A percentile compares a stretch with the other conserved stretches of the same genome.
Evolutionary conservation across 2,113 vertebrate genomes (phyloP).

Genomic region (Taxidea taxus): DNA sequence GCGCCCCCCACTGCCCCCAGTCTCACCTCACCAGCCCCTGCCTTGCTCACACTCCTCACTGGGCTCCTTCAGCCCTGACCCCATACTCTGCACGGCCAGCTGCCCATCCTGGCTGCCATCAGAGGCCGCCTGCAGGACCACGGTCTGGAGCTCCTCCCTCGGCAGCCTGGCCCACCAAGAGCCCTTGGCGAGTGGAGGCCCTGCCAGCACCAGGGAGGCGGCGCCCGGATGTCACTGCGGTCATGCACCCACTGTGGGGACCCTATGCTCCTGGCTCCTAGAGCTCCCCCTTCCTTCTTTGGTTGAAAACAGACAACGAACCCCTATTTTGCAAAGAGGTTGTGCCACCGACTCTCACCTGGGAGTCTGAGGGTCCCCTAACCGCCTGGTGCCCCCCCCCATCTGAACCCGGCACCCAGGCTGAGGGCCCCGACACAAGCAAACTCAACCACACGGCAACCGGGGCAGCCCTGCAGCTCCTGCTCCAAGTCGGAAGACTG

Average conservation of each 20-base stretch:
- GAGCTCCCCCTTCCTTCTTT: not conserved
- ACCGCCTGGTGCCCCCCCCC: not conserved
- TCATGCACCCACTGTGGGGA: not conserved
- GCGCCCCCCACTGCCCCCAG: not conserved
- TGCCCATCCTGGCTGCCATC: not conserved
- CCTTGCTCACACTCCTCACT: not conserved
- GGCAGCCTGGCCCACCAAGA: not conserved
- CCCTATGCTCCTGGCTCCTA: too few relatives aligned
- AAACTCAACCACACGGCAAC: not conserved
- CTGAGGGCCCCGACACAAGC: not conserved
- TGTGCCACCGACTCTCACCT: not conserved
- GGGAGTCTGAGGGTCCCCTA: not conserved
- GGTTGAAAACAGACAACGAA: not conserved
- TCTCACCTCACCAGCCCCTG: not conserved
- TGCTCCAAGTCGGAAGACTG: not conserved
- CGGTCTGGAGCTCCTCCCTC: not conserved
- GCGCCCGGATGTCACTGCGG: not conserved
- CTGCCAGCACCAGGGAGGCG: too few relatives aligned
- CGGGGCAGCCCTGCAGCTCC: not conserved
- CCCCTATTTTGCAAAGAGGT: not conserved
- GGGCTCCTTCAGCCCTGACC: too few relatives aligned
- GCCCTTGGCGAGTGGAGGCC: accelerated
- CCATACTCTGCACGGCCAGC: not conserved
- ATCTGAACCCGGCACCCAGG: not conserved
- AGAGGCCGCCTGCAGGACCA: not conserved